These are phyloP conservation scores for Zaprionus gabonicus DNA, from an alignment of 1,140 invertebrate genomes.

Conservation along the genomic window DNA sequence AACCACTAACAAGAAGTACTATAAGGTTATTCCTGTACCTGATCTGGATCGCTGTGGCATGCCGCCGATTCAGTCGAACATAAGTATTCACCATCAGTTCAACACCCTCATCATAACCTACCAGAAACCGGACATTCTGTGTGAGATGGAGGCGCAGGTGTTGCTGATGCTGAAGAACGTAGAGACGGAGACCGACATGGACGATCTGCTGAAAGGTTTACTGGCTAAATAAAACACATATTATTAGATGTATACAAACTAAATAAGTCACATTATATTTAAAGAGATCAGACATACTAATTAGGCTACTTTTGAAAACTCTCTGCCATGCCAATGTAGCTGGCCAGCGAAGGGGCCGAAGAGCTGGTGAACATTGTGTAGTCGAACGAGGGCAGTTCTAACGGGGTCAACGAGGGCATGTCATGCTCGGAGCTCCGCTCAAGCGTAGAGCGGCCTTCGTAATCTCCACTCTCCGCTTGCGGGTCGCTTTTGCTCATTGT, in stretches of 20 bases:
- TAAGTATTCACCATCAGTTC: slow-evolving; percentile 89
- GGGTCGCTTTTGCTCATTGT: slow-evolving; percentile 37
- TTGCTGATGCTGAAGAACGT: slow-evolving; percentile 86
- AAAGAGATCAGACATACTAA: slow-evolving; percentile 10
- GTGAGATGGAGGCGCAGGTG: slow-evolving; percentile 89
- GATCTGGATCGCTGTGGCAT: slow-evolving; percentile 89
- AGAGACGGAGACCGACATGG: slow-evolving; percentile 85
- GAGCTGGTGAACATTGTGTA: slow-evolving; percentile 68
- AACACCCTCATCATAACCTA: slow-evolving; percentile 93
- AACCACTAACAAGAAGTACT: slow-evolving; percentile 93
- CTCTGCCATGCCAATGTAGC: slow-evolving; percentile 61
- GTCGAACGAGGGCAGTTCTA: slow-evolving; percentile 78
- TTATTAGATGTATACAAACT: slow-evolving; percentile 25
- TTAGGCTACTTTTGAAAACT: slow-evolving; percentile 69
- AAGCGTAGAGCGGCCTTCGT: neutral
- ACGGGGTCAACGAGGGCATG: slow-evolving; percentile 66
- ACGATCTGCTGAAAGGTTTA: slow-evolving; percentile 78
- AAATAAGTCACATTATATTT: slow-evolving; percentile 11
- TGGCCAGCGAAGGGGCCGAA: slow-evolving; percentile 62
- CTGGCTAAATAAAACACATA: slow-evolving; percentile 73
- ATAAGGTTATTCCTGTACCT: slow-evolving; percentile 89
- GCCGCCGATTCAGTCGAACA: slow-evolving; percentile 87
- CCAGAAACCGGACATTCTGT: slow-evolving; percentile 89
- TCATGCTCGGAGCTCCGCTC: slow-evolving; percentile 53
- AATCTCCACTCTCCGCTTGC: slow-evolving; percentile 24